Conservation (phyloP, 2,888 invertebrate genomes). For the Spilarctia lutea region DNA sequence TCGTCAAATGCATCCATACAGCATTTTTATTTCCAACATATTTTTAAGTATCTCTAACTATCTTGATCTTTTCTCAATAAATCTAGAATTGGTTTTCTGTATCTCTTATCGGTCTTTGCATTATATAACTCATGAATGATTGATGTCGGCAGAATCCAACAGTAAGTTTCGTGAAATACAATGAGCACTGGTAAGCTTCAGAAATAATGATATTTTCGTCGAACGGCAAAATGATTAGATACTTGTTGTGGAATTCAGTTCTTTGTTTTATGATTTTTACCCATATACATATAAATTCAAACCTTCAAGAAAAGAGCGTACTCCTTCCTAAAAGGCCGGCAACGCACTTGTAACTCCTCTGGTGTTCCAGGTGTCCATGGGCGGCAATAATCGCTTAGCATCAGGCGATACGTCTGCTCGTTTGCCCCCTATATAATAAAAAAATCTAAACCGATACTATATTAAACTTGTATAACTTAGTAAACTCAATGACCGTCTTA, state of each 20-base stretch:
- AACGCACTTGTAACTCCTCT: no score
- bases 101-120: not conserved
- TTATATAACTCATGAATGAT: conserved; percentile 3
- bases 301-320: no score
- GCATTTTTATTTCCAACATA: not conserved
- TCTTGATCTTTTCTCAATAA: not conserved
- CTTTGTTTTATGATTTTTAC: not conserved
- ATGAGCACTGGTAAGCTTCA: no score
- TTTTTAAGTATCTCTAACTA: not conserved
- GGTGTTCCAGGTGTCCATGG: no score
- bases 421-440: no score
- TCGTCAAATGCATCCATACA: not conserved
- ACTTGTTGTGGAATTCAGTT: not conserved
- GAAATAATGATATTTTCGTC: not conserved
- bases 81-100: not conserved
- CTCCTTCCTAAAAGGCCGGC: no score
- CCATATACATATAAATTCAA: not conserved
- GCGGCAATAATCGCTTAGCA: no score
- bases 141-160: not conserved
- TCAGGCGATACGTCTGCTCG: no score
- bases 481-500: not conserved
- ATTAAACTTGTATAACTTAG: no score
- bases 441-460: no score
- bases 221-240: not conserved
- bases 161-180: not conserved